Conservation (phyloP, 1,140 invertebrate genomes). For the Contarinia nasturtii region DNA sequence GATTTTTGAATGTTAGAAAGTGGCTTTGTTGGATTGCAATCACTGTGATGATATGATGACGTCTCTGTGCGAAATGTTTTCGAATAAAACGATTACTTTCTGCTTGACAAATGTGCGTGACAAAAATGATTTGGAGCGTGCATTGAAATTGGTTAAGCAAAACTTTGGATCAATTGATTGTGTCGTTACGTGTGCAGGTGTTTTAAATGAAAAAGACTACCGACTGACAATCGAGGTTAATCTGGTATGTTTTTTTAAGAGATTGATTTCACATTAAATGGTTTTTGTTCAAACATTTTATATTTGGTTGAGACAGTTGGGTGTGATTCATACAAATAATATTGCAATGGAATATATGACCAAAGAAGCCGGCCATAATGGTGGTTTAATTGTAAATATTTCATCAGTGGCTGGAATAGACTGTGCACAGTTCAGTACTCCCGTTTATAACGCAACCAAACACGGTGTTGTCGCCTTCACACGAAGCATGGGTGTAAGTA, state of each 20-base stretch:
- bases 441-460: background rate
- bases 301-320: background rate
- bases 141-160: background rate
- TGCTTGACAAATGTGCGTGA: background rate
- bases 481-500: background rate
- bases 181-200: background rate
- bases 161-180: background rate
- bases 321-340: background rate
- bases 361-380: background rate
- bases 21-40: background rate
- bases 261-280: too few relatives aligned
- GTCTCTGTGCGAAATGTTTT: background rate
- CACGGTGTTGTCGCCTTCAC: background rate
- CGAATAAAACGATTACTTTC: background rate
- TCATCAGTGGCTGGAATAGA: background rate
- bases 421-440: background rate
- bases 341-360: background rate
- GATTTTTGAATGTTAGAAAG: background rate
- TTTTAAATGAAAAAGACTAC: background rate
- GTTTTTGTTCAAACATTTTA: background rate
- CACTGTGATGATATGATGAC: background rate
- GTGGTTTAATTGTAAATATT: background rate
- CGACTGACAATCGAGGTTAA: background rate
- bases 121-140: background rate
- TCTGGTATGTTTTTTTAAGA: background rate